These are phyloP conservation scores for Orchesella flavescens DNA, from an alignment of 2,888 invertebrate species.

Conservation along the genomic window DNA sequence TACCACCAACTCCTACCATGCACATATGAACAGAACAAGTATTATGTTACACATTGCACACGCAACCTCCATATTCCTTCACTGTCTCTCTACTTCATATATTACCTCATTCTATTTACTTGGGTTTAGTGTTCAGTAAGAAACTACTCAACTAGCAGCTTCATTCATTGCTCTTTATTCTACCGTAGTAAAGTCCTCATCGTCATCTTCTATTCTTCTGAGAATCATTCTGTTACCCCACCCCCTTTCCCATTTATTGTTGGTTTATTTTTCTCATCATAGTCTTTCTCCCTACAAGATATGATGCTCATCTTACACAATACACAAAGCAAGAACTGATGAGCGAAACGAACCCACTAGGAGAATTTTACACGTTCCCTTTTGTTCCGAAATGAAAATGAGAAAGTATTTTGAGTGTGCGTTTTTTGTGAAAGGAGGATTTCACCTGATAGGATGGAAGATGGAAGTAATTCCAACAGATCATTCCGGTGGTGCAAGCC, in stretches of 20 bases:
- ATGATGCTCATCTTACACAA: background rate
- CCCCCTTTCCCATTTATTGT: constrained; percentile 10
- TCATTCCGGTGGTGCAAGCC: constrained; percentile 46
- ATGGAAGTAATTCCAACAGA: constrained; percentile 44
- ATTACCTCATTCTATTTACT: constrained; percentile 3
- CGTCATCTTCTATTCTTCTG: constrained; percentile 42
- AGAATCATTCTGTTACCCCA: constrained; percentile 43
- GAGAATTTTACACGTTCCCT: too few species aligned
- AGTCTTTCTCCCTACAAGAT: constrained; percentile 1
- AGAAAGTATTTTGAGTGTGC: too few species aligned
- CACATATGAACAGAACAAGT: background rate
- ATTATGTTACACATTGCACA: too few species aligned
- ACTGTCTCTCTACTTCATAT: background rate
- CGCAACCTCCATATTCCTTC: too few species aligned
- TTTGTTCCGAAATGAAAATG: too few species aligned
- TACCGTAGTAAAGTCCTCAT: constrained; percentile 1
- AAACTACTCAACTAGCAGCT: background rate
- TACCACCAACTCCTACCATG: background rate
- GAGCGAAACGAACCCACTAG: too few species aligned
- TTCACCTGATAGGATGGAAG: constrained; percentile 19
- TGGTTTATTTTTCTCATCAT: background rate
- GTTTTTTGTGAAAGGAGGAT: background rate
- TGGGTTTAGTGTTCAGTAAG: background rate
- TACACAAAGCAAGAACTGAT: background rate
- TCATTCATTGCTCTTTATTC: constrained; percentile 19